phyloP scores from a whole-genome alignment of 2,113 vertebrate genomes.

The Trematocara nigrifrons region DNA sequence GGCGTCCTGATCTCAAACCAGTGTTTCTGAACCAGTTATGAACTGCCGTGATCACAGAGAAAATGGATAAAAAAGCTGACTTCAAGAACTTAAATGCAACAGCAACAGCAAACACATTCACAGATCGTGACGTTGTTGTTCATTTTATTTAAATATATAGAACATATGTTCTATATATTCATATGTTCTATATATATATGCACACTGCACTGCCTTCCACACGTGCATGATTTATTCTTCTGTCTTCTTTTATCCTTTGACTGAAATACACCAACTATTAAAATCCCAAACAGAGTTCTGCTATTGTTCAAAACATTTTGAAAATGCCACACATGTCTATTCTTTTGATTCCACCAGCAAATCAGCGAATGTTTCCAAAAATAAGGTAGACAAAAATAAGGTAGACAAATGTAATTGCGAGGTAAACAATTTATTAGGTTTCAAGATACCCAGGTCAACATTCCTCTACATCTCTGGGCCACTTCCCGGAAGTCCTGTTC shows the following conservation, averaged over 20 bases:
- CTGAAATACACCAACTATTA: not conserved
- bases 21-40: not conserved
- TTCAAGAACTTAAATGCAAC: not conserved
- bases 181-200: no score
- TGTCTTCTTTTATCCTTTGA: not conserved
- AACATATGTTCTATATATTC: no score
- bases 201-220: not conserved
- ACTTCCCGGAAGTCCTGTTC: not conserved
- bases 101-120: not conserved
- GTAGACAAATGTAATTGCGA: not conserved
- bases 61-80: not conserved
- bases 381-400: not conserved
- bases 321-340: not conserved
- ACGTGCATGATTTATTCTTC: not conserved
- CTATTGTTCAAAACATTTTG: not conserved
- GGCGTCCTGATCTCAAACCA: not conserved
- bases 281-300: not conserved
- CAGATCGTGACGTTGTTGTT: not conserved
- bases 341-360: not conserved
- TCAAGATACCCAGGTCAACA: not conserved
- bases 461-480: not conserved
- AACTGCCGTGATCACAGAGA: not conserved
- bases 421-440: not conserved
- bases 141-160: not conserved
- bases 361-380: not conserved